phyloP scores from a whole-genome alignment of 2,113 vertebrate genomes.

The Entelurus aequoreus region DNA sequence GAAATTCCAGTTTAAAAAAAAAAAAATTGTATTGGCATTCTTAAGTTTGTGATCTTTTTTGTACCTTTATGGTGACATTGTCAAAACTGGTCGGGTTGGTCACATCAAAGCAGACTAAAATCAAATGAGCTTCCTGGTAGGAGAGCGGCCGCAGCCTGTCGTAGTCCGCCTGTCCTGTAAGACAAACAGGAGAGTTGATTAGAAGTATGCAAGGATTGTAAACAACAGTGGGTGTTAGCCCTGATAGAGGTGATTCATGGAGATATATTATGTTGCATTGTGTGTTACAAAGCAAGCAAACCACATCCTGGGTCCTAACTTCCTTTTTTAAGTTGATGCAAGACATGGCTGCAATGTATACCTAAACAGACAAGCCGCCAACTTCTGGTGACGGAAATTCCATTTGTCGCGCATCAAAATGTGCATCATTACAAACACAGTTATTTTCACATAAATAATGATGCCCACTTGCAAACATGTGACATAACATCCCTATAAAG shows the following conservation, averaged over 20 bases:
- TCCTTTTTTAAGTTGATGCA: too few species aligned
- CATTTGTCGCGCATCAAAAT: too few species aligned
- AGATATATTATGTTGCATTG: too few species aligned
- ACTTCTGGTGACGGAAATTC: too few species aligned
- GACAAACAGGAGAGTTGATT: background rate
- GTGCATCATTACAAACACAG: too few species aligned
- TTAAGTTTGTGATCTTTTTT: background rate
- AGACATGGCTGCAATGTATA: too few species aligned
- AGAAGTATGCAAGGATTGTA: background rate
- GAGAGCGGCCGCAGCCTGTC: slow-evolving; percentile 90
- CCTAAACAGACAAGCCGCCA: too few species aligned
- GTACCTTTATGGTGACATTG: slow-evolving; percentile 90
- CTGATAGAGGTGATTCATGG: background rate
- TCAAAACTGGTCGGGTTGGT: slow-evolving; percentile 93
- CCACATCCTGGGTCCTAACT: too few species aligned
- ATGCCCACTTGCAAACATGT: too few species aligned
- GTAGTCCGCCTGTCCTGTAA: slow-evolving; percentile 91
- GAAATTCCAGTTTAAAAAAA: slow-evolving; percentile 5
- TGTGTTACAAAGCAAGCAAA: too few species aligned
- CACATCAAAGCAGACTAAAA: slow-evolving; percentile 93
- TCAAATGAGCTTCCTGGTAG: slow-evolving; percentile 85
- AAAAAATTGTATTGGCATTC: background rate
- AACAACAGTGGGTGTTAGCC: background rate
- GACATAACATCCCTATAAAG: too few species aligned
- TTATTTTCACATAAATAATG: too few species aligned